Percentiles rank a stretch among this genome's conserved stretches.
Conservation (phyloP, 2,113 vertebrate genomes). For the Entelurus aequoreus region DNA sequence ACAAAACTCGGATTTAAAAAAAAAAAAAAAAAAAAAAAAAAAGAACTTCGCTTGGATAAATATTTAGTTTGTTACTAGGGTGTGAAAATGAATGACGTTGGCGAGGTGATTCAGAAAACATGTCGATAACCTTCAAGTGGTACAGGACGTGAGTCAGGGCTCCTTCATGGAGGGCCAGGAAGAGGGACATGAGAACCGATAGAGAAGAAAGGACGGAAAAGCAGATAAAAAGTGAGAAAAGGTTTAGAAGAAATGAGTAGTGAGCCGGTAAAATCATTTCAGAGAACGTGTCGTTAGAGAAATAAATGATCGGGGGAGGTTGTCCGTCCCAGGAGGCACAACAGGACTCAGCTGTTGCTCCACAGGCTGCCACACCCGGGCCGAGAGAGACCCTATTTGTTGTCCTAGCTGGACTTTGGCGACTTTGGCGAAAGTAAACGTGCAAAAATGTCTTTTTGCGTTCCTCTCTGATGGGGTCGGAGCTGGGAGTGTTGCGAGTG, state of each 20-base stretch:
- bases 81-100: constrained; percentile 6
- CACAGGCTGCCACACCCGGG: constrained; percentile 66
- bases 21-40: background rate
- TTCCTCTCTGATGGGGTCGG: constrained; percentile 10
- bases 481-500: constrained; percentile 27
- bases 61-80: background rate
- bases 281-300: constrained; percentile 10
- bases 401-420: constrained; percentile 63
- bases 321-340: constrained; percentile 54
- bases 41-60: background rate
- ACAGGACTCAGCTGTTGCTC: constrained; percentile 70
- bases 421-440: background rate
- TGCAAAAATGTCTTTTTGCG: constrained; percentile 3
- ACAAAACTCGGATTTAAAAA: background rate
- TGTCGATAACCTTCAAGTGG: constrained; percentile 29
- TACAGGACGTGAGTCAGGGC: constrained; percentile 54
- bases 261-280: constrained; percentile 10
- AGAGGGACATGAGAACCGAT: constrained; percentile 15
- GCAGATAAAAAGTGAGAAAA: background rate
- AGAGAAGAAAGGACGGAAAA: constrained; percentile 8
- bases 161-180: constrained; percentile 8
- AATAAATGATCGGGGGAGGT: constrained; percentile 1
- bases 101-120: constrained; percentile 31
- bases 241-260: background rate
- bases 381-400: constrained; percentile 56